These are phyloP conservation scores for Melieria omissa DNA, from an alignment of 2,888 invertebrate species.

Conservation along the genomic window DNA sequence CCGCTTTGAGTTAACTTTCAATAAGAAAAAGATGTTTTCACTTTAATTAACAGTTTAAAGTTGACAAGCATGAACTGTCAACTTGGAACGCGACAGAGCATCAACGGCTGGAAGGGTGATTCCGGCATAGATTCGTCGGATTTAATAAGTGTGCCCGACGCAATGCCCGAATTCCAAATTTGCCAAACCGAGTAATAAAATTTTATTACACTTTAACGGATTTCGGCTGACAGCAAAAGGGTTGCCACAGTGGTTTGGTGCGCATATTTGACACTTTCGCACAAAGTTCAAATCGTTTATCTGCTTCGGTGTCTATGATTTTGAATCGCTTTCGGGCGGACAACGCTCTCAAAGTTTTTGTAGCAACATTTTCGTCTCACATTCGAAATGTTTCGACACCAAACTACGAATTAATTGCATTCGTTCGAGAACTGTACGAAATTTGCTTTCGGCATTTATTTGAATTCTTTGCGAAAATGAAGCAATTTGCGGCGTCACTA, in stretches of 20 bases:
- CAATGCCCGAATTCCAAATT: neutral
- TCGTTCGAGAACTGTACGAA: no score
- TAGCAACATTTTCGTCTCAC: no score
- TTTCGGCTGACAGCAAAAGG: conserved; percentile 11
- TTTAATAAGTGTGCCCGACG: neutral
- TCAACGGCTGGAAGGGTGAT: neutral
- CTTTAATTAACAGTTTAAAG: conserved; percentile 57
- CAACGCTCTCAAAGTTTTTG: no score
- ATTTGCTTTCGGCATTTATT: conserved; percentile 14
- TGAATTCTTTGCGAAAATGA: conserved; percentile 51
- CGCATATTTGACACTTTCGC: no score
- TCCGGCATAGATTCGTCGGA: neutral
- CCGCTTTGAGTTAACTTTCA: neutral
- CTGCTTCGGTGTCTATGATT: no score
- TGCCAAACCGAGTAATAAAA: conserved; percentile 28
- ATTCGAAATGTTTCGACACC: no score
- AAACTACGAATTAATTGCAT: no score
- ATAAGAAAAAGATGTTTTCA: conserved; percentile 52
- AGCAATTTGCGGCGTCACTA: conserved; percentile 66
- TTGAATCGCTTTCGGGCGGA: no score
- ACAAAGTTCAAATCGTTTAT: no score
- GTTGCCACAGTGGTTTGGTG: neutral
- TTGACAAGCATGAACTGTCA: conserved; percentile 50
- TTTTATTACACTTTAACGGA: conserved; percentile 29
- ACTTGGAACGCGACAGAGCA: neutral